Conservation (phyloP, 2,888 invertebrate species). For the Nemapogon koenigi region DNA sequence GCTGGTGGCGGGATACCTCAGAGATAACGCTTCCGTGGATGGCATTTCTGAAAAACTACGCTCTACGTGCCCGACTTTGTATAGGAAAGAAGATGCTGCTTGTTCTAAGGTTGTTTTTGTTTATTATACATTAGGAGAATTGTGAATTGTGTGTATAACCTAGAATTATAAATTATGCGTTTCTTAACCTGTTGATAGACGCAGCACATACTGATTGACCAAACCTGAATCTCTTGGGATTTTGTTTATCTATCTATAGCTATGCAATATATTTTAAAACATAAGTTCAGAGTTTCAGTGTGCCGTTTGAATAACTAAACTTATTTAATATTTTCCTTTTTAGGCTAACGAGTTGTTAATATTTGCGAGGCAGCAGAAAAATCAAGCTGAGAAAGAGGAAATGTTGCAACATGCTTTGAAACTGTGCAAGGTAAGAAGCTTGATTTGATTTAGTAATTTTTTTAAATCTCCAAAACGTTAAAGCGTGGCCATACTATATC, state of each 20-base stretch:
- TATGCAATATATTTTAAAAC: too few relatives aligned
- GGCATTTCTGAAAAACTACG: constrained; percentile 87
- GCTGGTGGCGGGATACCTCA: constrained; percentile 89
- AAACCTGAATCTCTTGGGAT: too few relatives aligned
- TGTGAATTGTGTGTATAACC: neutral
- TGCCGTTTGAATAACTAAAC: neutral
- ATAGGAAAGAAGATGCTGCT: constrained; percentile 93
- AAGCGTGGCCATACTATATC: neutral
- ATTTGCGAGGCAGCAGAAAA: constrained; percentile 77
- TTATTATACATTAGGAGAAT: constrained; percentile 1
- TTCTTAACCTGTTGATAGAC: too few relatives aligned
- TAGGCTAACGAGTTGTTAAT: constrained; percentile 89
- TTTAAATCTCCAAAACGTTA: neutral
- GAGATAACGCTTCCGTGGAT: constrained; percentile 94
- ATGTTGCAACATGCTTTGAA: constrained; percentile 80
- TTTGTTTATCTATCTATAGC: too few relatives aligned
- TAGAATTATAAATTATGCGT: neutral
- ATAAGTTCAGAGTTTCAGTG: too few relatives aligned
- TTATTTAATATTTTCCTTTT: constrained; percentile 20
- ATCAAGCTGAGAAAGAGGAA: constrained; percentile 77
- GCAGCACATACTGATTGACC: too few relatives aligned
- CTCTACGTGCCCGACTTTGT: constrained; percentile 91
- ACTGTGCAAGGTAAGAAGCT: constrained; percentile 73
- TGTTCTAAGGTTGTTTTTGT: constrained; percentile 80
- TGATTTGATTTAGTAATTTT: neutral